Base-by-base conservation (phyloP, 2,797 vertebrate species). In the Betta splendens region DNA sequence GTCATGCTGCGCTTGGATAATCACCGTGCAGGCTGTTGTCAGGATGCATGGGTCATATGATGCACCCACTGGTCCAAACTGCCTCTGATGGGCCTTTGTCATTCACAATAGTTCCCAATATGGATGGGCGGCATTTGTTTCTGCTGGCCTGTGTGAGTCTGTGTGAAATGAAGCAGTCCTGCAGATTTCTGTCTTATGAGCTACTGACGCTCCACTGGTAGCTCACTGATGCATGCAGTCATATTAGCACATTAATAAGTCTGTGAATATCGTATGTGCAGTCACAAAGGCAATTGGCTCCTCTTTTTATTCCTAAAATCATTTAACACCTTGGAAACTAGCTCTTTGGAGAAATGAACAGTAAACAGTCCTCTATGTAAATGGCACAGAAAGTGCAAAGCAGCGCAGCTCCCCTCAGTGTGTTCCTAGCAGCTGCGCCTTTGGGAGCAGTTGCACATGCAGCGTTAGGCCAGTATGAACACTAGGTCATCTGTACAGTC, bases 1-100 rank as follows among this genome's bases (percentile, higher is more conserved):
- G 7, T 72, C 81, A 53, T 21, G 71, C 76, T 79, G 75, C 58
- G 79, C 75, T 44, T 37, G 69, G 80, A 64, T 83, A 69, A 81
- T 81, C 76, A 77, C 61, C 62, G 48, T 32, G 40, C 72, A 63
- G 72, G 46, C 72, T 64, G 69, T 49, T 65, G 53, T 74, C 81
- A 60, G 46, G n/a, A 43, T 51, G 29, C 39, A 21, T 26, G 45
- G 68, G 65, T 79, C 62, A 71, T 45, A 64, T 0, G 13, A 65
- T 47, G 22, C 28, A 44, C 44, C 35, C 48, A 39, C 31, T 48
- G 28, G 54, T 58, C 64, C 38, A 45, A 9, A 55, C 52, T 43
- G 23, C 51, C 25, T 44, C 23, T 49, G 18, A 53, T 33, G 21
- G 39, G 35, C 21, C 62, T 16, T 48, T 36, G 39, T 69, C 36